Evolutionary conservation across 1,140 invertebrate species (phyloP), one percentile per base, ranked within the genome.

Genomic region (Helicoverpa zea): DNA sequence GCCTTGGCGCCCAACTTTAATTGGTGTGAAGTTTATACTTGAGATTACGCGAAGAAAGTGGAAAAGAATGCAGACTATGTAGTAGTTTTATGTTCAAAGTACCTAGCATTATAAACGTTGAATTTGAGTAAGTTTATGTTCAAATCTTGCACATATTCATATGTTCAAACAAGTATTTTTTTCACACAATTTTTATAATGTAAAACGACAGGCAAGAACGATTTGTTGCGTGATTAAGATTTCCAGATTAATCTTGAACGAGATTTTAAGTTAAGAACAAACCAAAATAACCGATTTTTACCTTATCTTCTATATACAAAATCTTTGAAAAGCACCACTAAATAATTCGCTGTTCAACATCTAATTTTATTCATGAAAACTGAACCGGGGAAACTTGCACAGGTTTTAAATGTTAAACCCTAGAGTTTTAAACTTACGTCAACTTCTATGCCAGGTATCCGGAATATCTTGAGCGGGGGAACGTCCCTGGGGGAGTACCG

Each of bases 391-490:
- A 7, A 54, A 54, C 35, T 56, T 18, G 56, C 59, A 63, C 59
- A 9, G 29, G n/a, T 14, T 43, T 64, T 30, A 64, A 64, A 64
- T 47, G 63, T 64, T 47, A 16, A 10, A 43, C 63, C 63, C 35
- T 2, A 9, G 56, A 18, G 29, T 51, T 61, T 76, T 23, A 51
- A 49, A 97, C 97, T 97, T 91, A 97, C 97, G 89, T 97, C 96
- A 54, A 97, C 96, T 87, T 97, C 95, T 74, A 97, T 96, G 51
- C 97, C 97, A 12, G 96, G 89, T 79, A 97, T 95, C 61, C 96
- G 95, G 88, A 97, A 97, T 76, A 96, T 95, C 91, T 97, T 97
- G 63, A 96, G 96, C 1, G 96, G 94, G 9, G 97, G 97, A 61
- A 95, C 96, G 83, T 97, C 96, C 75, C 95, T 96, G 10, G 97